Evolutionary conservation across 2,113 vertebrate genomes (phyloP), one percentile per base, ranked within the genome.

Genomic region (Amazona vittata): DNA sequence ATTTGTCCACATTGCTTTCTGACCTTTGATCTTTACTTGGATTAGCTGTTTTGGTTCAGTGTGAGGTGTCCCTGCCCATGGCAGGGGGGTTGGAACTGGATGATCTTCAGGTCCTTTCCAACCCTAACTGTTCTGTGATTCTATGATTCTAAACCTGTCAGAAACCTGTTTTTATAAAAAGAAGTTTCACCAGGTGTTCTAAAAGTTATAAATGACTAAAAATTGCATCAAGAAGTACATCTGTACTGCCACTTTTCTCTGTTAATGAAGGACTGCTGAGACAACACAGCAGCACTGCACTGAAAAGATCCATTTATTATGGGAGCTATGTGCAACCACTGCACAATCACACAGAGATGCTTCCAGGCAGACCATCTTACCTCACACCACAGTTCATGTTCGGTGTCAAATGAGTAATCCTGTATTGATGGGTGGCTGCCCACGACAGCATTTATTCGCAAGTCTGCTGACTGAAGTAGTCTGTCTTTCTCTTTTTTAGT

Each of bases 351-450:
- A 29, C 28, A 20, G 3, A 35, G 24, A 24, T 11, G 18, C 44
- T 63, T 79, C 37, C 77, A 80, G 53, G 41, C 13, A 50, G 49
- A 25, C 6, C 47, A 33, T 29, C 98, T 96, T 93, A 99, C 99
- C 99, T 99, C 98, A 96, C 99, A 99, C 99, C 99, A 99, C 12
- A 99, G 98, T 14, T 98, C 97, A 2, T 98, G 89, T 46, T 98
- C 29, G 0, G 70, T n/a, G 90, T 99, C 99, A 10, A 99, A 99
- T 17, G 62, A 59, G 84, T 99, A 99, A 59, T 96, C 96, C 94
- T 99, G 97, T 8, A 99, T 97, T 5, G 97, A 96, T 0, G 97
- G 10, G 93, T 98, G 98, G 21, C 97, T 94, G 43, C 97, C 90
- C 18, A 98, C 50, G 12, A 99, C 99, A 3, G 97, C 67, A 33